Evolutionary conservation across 1,140 invertebrate genomes (phyloP).

Genomic region (Berghia stephanieae): DNA sequence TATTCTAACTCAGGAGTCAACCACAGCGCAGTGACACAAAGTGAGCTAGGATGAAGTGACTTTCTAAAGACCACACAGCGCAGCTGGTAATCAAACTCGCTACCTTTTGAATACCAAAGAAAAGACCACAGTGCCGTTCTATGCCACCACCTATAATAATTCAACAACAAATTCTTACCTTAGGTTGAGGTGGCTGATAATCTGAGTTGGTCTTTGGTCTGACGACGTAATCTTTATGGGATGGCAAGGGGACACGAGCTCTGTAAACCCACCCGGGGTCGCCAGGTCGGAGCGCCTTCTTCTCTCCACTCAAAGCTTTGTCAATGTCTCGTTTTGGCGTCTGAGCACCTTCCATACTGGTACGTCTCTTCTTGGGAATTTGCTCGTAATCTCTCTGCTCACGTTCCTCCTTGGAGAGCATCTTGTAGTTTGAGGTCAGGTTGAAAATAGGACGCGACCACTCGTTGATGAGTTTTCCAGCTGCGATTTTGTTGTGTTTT

Average conservation of each 20-base stretch:
- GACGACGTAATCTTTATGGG: constrained; percentile 95
- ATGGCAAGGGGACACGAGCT: constrained; percentile 93
- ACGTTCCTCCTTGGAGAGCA: constrained; percentile 73
- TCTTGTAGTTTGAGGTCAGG: constrained; percentile 93
- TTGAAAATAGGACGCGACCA: constrained; percentile 98
- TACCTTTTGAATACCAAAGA: no score
- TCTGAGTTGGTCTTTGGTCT: constrained; percentile 91
- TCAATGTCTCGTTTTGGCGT: constrained; percentile 71
- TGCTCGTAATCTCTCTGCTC: constrained; percentile 90
- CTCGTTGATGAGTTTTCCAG: constrained; percentile 91
- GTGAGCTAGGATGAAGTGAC: no score
- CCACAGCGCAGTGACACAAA: no score
- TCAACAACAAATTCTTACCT: constrained; percentile 19
- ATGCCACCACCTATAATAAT: no score
- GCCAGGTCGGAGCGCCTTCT: constrained; percentile 82
- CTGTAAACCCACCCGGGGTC: constrained; percentile 94
- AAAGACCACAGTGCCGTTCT: no score
- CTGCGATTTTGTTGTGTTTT: constrained; percentile 89
- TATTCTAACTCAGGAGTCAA: no score
- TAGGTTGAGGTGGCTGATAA: constrained; percentile 47
- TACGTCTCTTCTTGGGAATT: constrained; percentile 77
- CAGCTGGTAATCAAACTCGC: no score
- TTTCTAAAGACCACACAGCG: no score
- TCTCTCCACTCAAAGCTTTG: constrained; percentile 72
- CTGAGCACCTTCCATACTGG: constrained; percentile 74